Percentiles rank a stretch among this genome's conserved stretches.
These are phyloP conservation scores for Amphimedon queenslandica DNA, from an alignment of 37 sponge, comb jelly and placozoan genomes.

Conservation along the genomic window DNA sequence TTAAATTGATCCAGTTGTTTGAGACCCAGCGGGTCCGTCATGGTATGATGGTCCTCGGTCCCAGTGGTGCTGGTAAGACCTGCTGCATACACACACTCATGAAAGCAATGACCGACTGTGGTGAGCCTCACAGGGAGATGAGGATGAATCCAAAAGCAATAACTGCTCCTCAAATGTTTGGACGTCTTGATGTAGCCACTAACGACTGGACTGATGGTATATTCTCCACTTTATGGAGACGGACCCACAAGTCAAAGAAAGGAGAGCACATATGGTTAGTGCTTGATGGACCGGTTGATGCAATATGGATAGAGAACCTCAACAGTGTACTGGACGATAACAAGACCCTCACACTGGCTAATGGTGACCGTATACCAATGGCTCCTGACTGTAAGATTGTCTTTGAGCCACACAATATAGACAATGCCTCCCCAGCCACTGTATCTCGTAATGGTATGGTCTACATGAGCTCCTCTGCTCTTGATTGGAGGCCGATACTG, in stretches of 20 bases:
- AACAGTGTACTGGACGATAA: constrained; percentile 99
- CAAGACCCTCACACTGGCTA: constrained; percentile 96
- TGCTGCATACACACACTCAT: constrained; percentile 83
- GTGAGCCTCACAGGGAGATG: constrained; percentile 92
- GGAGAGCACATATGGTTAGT: constrained; percentile 96
- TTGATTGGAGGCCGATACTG: constrained; percentile 96
- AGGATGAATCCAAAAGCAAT: constrained; percentile 99
- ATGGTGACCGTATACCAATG: constrained; percentile 98
- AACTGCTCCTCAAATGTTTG: constrained; percentile 98
- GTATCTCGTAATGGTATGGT: constrained; percentile 97
- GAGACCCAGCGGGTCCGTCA: constrained; percentile 97
- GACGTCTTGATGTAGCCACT: constrained; percentile 93
- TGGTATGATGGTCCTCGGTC: constrained; percentile 99
- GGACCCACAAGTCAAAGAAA: constrained; percentile 91
- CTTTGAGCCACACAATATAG: constrained; percentile 99
- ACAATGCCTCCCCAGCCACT: constrained; percentile 97
- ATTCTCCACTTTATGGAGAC: constrained; percentile 96
- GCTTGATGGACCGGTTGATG: constrained; percentile 98
- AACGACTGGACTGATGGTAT: constrained; percentile 99
- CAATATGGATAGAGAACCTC: constrained; percentile 99
- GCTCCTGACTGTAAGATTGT: constrained; percentile 91
- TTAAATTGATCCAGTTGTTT: constrained; percentile 96
- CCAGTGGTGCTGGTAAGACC: constrained; percentile 96
- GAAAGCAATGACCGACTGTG: constrained; percentile 93
- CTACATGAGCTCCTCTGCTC: constrained; percentile 94